Conservation (phyloP, 2,888 invertebrate species). For the Drosophila yooni region DNA sequence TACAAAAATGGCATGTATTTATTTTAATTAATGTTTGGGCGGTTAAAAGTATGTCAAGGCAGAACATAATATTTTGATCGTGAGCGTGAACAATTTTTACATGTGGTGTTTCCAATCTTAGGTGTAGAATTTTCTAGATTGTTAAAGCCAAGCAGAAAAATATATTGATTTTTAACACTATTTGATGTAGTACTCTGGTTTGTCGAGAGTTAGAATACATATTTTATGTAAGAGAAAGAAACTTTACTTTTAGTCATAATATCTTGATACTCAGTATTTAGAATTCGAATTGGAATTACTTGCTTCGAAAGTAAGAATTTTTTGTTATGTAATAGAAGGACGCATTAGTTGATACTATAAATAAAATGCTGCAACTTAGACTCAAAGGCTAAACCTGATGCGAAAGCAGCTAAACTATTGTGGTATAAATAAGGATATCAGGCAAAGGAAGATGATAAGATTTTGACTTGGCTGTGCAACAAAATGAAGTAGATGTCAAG, state of each 20-base stretch:
- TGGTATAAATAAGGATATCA: slow-evolving; percentile 11
- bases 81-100: too few species aligned
- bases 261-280: too few species aligned
- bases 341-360: not conserved
- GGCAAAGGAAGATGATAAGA: not conserved
- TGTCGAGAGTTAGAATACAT: too few species aligned
- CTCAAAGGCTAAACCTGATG: not conserved
- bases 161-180: not conserved
- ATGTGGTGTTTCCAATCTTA: not conserved
- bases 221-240: too few species aligned
- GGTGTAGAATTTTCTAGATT: not conserved
- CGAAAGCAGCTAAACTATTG: not conserved
- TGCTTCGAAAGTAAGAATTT: not conserved
- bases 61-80: not conserved
- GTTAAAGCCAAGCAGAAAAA: too few species aligned
- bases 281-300: too few species aligned
- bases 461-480: slow-evolving; percentile 9
- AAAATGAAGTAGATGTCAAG: slow-evolving; percentile 7
- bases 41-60: not conserved
- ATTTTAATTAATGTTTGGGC: not conserved
- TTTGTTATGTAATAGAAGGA: not conserved
- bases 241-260: too few species aligned
- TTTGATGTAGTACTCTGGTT: too few species aligned
- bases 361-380: not conserved
- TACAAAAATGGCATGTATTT: not conserved